These are phyloP conservation scores for Hestina assimilis DNA, from an alignment of 1,140 invertebrate species.

Conservation along the genomic window DNA sequence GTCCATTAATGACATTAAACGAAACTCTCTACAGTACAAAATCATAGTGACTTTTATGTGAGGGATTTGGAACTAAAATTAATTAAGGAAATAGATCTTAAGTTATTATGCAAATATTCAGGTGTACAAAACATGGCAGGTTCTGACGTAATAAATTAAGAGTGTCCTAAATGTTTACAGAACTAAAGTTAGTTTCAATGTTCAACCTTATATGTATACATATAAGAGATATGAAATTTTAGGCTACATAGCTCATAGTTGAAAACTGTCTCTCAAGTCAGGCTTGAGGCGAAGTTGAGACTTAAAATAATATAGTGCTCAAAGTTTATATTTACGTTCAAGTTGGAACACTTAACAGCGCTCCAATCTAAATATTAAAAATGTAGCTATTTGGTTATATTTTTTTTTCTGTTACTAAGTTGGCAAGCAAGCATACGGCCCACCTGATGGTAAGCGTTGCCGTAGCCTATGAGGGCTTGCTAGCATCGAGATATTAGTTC, in stretches of 20 bases:
- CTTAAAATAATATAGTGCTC: slow-evolving; percentile 24
- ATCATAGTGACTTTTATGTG: not conserved
- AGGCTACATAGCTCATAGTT: slow-evolving; percentile 15
- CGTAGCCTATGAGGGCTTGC: too few species aligned
- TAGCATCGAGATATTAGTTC: too few species aligned
- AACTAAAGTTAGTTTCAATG: not conserved
- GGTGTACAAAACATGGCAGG: not conserved
- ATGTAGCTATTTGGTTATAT: too few species aligned
- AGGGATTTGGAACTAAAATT: not conserved
- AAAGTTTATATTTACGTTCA: slow-evolving; percentile 11
- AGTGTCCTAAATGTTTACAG: not conserved
- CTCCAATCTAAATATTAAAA: not conserved
- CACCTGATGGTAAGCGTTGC: too few species aligned
- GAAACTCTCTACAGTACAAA: too few species aligned
- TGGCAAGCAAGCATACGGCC: too few species aligned
- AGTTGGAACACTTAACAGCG: slow-evolving; percentile 10
- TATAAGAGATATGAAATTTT: not conserved
- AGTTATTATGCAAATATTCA: not conserved
- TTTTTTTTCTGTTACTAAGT: too few species aligned
- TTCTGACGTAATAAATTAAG: slow-evolving; percentile 8
- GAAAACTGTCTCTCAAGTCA: slow-evolving; percentile 33
- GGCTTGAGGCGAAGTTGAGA: slow-evolving; percentile 17
- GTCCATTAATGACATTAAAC: too few species aligned
- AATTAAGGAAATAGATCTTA: not conserved
- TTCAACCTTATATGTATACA: not conserved